Percentiles rank a stretch among this genome's conserved stretches.
Conservation (phyloP, 1,140 invertebrate species). For the Sitophilus oryzae region DNA sequence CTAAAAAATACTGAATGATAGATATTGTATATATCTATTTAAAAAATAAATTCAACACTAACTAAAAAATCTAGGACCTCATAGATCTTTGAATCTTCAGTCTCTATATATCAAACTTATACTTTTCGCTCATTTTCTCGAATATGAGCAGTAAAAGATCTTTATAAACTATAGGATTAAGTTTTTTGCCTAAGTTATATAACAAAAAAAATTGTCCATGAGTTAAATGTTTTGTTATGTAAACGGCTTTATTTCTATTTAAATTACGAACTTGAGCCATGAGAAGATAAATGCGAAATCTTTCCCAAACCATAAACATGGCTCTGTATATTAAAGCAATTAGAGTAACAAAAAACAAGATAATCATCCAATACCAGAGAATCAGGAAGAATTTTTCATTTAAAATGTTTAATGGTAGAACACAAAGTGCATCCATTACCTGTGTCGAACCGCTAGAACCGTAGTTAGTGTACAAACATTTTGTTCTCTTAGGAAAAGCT, state of each 20-base stretch:
- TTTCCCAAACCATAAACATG: slow-evolving; percentile 46
- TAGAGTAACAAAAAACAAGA: slow-evolving; percentile 56
- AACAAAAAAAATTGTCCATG: slow-evolving; percentile 67
- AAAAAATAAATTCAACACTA: too few species aligned
- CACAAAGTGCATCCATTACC: slow-evolving; percentile 61
- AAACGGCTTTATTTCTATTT: slow-evolving; percentile 46
- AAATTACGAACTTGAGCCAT: slow-evolving; percentile 50
- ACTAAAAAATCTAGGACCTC: too few species aligned
- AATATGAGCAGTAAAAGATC: slow-evolving; percentile 42
- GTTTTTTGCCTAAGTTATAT: slow-evolving; percentile 59
- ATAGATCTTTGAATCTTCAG: too few species aligned
- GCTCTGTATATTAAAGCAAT: slow-evolving; percentile 58
- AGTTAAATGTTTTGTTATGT: slow-evolving; percentile 50
- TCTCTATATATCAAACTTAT: too few species aligned
- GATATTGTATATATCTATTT: too few species aligned
- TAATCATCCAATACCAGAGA: slow-evolving; percentile 75
- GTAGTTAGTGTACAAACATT: slow-evolving; percentile 64
- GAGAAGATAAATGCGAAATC: slow-evolving; percentile 51
- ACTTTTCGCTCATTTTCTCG: background rate
- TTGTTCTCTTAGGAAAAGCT: slow-evolving; percentile 74
- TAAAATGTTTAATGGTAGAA: slow-evolving; percentile 69
- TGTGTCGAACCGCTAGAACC: slow-evolving; percentile 57
- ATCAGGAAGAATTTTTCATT: slow-evolving; percentile 78
- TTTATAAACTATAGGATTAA: slow-evolving; percentile 56
- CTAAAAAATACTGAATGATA: too few species aligned